Evolutionary conservation across 2,113 vertebrate species (phyloP).

Genomic region (Thunnus maccoyii): DNA sequence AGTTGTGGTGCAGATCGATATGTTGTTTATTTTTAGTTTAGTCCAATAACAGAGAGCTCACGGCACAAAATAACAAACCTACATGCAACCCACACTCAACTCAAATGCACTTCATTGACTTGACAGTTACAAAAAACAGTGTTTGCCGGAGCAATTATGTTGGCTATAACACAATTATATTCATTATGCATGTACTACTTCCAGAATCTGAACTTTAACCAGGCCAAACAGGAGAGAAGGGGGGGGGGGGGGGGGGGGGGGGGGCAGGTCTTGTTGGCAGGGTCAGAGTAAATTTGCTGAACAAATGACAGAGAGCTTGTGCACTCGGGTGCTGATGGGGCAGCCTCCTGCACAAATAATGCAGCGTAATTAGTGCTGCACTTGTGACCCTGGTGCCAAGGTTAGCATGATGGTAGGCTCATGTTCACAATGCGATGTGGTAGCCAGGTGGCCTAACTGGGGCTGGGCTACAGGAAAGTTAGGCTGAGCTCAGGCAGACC

Average conservation of each 20-base stretch:
- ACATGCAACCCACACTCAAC: slow-evolving; percentile 57
- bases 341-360: slow-evolving; percentile 76
- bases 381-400: slow-evolving; percentile 84
- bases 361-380: slow-evolving; percentile 78
- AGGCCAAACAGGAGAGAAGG: slow-evolving; percentile 24
- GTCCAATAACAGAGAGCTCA: slow-evolving; percentile 13
- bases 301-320: slow-evolving; percentile 66
- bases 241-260: not conserved
- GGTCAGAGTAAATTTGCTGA: slow-evolving; percentile 76
- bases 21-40: slow-evolving; percentile 50
- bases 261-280: slow-evolving; percentile 23
- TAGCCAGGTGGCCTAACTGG: slow-evolving; percentile 75
- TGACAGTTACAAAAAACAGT: slow-evolving; percentile 82
- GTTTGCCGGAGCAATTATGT: slow-evolving; percentile 68
- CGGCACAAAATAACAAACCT: slow-evolving; percentile 14
- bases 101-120: slow-evolving; percentile 64
- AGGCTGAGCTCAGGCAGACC: not conserved
- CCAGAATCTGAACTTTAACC: slow-evolving; percentile 73
- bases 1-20: not conserved
- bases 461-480: slow-evolving; percentile 12
- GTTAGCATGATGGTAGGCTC: slow-evolving; percentile 68
- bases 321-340: slow-evolving; percentile 70
- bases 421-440: slow-evolving; percentile 66
- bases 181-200: slow-evolving; percentile 74
- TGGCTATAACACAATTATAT: slow-evolving; percentile 74